Percentiles rank a stretch among this genome's conserved stretches.
Conservation (phyloP, 2,113 vertebrate genomes). For the Corythornis cristatus region DNA sequence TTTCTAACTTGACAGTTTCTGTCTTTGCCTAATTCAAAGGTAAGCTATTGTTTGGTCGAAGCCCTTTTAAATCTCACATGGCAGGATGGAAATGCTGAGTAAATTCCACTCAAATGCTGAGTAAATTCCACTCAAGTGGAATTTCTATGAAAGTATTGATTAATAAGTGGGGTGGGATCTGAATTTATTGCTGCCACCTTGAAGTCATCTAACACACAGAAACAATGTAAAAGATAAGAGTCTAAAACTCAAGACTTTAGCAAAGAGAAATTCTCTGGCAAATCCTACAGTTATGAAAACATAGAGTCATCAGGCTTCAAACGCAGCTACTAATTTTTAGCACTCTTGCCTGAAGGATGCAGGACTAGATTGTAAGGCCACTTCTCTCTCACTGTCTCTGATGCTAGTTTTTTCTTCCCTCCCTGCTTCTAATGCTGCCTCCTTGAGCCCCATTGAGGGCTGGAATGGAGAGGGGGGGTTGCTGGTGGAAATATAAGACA, state of each 20-base stretch:
- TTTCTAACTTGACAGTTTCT: background rate
- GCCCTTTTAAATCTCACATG: background rate
- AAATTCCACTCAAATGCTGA: background rate
- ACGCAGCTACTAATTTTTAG: background rate
- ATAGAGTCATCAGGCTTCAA: background rate
- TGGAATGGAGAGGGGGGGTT: background rate
- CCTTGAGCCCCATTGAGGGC: background rate
- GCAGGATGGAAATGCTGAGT: background rate
- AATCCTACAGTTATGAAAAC: background rate
- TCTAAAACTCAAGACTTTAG: background rate
- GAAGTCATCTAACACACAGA: background rate
- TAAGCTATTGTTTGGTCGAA: background rate
- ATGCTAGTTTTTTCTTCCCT: background rate
- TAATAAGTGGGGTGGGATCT: background rate
- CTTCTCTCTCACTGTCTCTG: background rate
- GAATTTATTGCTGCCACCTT: background rate
- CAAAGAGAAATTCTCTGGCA: background rate
- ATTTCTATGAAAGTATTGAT: too few species aligned
- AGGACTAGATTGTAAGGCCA: background rate
- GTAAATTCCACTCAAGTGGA: background rate
- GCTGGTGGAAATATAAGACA: background rate
- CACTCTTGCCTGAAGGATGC: background rate
- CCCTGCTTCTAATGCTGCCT: background rate
- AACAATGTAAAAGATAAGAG: background rate
- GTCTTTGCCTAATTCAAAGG: background rate